Base-by-base conservation (phyloP, 2,797 vertebrate genomes). In the Orientallactaga sibirica region DNA sequence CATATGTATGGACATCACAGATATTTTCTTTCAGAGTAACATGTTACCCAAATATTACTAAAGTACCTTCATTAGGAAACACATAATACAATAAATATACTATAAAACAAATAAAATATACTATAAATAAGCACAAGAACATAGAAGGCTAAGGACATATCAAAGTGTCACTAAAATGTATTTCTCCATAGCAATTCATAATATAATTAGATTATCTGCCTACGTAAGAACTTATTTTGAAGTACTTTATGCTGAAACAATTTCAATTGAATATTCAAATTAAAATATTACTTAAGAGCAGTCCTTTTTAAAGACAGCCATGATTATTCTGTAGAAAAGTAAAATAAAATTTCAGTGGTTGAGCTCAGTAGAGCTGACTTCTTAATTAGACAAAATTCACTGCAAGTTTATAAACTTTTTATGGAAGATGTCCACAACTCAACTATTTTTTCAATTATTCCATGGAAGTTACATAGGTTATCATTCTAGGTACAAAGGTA, bases 251-350 rank as follows among this genome's bases (percentile, higher is more conserved):
- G 22, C 16, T 55, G n/a, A 89, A 41, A 71, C 5, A 77, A 48
- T 48, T 89, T 95, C 37, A 78, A 85, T 67, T 75, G 20, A 5
- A 33, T 90, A 27, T 89, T 68, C 25, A 81, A 85, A 11, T 22
- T 24, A 94, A 2, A 4, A n/a, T 76, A 76, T 91, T 81, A 22
- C 33, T 96, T n/a, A 84, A 86, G 74, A 10, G 55, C 29, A 93
- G 5, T 75, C n/a, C 6, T 33, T 62, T 25, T 62, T 82, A 86
- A 88, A 14, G 20, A 22, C 41, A 86, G 16, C 6, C 0, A 24
- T 52, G 12, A 81, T 90, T 67, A 62, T 87, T 85, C 22, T 58
- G 0, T 78, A 64, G n/a, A 12, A 18, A 43, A 67, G 55, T 61
- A 62, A 81, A 4, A 55, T 19, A 76, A 70, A 48, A 66, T 74